phyloP scores from a whole-genome alignment of 2,113 vertebrate species.

The Percina caprodes region DNA sequence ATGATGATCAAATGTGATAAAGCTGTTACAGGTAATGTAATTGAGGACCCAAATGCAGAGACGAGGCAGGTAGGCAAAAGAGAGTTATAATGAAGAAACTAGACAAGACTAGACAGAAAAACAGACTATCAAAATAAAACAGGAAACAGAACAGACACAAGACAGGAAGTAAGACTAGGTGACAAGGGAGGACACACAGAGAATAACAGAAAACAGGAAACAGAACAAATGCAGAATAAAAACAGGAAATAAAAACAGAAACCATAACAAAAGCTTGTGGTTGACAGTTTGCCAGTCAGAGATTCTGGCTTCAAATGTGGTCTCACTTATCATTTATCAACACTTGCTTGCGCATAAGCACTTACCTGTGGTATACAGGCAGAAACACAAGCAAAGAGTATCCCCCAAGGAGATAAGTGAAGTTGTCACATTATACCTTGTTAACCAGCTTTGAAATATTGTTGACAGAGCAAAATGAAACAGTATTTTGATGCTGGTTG shows the following conservation, averaged over 20 bases:
- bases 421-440: background rate
- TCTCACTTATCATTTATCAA: constrained; percentile 26
- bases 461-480: constrained; percentile 22
- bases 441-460: constrained; percentile 14
- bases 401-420: background rate
- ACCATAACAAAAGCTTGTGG: background rate
- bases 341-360: background rate
- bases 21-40: too few species aligned
- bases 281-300: background rate
- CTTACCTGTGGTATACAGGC: background rate
- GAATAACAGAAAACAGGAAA: too few species aligned
- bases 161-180: too few species aligned
- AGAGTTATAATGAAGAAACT: too few species aligned
- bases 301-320: constrained; percentile 15
- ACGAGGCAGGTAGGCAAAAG: too few species aligned
- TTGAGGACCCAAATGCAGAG: too few species aligned
- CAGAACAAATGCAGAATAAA: too few species aligned
- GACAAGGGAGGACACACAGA: too few species aligned
- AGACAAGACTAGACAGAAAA: too few species aligned
- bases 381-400: background rate
- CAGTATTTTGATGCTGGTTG: constrained; percentile 7
- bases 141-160: too few species aligned
- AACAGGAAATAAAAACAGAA: too few species aligned
- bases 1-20: constrained; percentile 38
- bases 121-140: too few species aligned